Evolutionary conservation across 1,140 invertebrate species (phyloP), one percentile per base, ranked within the genome.

Genomic region (Bombus ignitus): DNA sequence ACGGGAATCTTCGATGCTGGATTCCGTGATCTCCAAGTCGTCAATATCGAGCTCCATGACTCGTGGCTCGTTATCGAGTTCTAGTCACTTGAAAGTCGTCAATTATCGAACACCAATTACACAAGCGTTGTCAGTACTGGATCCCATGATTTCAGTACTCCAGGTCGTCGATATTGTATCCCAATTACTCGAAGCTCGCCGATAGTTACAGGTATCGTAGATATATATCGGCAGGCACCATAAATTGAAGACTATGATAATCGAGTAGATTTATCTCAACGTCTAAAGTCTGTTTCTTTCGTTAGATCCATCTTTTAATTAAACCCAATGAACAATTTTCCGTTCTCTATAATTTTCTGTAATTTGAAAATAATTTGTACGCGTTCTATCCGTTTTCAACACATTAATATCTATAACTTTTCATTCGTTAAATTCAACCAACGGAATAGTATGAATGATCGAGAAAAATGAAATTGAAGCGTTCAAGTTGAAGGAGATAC

Each of bases 31-130:
- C 32, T 53, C n/a, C 32, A 18, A 32, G n/a, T 75, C n/a, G 44
- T 47, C 44, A 13, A 53, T 75, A 75, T 75, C 73, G 10, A 74
- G 72, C 32, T 53, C 42, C 42, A 47, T 35, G 72, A 74, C 72
- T 47, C n/a, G 42, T 13, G 44, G 73, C n/a, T 75, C 22, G 73
- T 75, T 75, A 75, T 53, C 42, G 73, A 53, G 44, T 75, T 75
- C 73, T 53, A 53, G 73, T 75, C 73, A 75, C 73, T 75, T 15
- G 73, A 75, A 75, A 75, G 73, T 75, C 73, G 73, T 75, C 73
- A 75, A 75, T 75, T 75, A 75, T 75, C 22, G 44, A 75, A 75
- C 73, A 75, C 73, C 73, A 75, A 75, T 75, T 75, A 75, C 44
- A 75, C 73, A 32, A 75, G n/a, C 47, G 73, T 75, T 44, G 73